Evolutionary conservation across 2,113 vertebrate genomes (phyloP).

Genomic region (Malaclemys terrapin): DNA sequence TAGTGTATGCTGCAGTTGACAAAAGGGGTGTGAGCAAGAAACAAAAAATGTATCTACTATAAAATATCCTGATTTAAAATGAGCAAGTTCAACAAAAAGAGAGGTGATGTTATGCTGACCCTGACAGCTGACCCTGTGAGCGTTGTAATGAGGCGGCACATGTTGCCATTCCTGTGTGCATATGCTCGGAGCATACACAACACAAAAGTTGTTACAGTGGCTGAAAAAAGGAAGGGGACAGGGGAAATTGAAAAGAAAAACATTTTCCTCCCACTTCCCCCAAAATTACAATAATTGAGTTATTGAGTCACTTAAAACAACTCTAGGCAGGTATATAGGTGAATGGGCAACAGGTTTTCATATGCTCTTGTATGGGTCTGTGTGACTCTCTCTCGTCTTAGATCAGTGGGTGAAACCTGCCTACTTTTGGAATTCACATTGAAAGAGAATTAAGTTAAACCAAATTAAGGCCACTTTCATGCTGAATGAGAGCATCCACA

Average conservation of each 20-base stretch:
- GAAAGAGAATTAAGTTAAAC: background rate
- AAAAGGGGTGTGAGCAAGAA: conserved; percentile 2
- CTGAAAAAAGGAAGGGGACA: background rate
- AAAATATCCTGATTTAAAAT: background rate
- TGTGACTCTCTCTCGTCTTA: background rate
- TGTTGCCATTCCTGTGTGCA: background rate
- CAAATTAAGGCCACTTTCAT: background rate
- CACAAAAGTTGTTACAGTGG: background rate
- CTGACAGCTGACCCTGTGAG: background rate
- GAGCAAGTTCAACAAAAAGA: background rate
- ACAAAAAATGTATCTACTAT: background rate
- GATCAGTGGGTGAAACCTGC: background rate
- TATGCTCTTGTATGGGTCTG: background rate
- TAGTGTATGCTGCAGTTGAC: background rate
- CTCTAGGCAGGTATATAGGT: background rate
- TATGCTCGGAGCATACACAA: background rate
- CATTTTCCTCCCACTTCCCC: background rate
- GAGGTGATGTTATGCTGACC: background rate
- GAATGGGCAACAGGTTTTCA: background rate
- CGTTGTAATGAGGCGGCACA: background rate
- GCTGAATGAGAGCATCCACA: background rate
- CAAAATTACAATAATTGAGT: background rate
- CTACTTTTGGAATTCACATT: background rate
- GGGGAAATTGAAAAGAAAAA: background rate
- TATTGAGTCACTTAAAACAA: background rate